A percentile compares a stretch with the other conserved stretches of the same genome.
phyloP scores from a whole-genome alignment of 2,113 vertebrate species.

The Myxocyprinus asiaticus region DNA sequence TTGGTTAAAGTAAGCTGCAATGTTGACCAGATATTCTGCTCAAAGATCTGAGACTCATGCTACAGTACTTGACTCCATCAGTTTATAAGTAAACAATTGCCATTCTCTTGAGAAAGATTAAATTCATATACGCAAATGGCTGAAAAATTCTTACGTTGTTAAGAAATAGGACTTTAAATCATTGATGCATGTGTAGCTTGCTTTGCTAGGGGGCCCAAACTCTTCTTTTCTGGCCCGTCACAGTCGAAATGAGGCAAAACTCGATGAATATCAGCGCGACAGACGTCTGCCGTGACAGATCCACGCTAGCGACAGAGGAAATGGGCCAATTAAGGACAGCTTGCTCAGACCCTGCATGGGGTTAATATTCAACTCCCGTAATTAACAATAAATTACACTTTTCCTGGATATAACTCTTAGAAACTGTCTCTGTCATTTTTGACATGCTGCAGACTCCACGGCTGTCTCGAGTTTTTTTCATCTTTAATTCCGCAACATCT shows the following conservation, averaged over 20 bases:
- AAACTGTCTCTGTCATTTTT: conserved; percentile 52
- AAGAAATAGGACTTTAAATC: neutral
- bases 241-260: conserved; percentile 30
- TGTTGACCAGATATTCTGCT: too few relatives aligned
- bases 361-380: conserved; percentile 77
- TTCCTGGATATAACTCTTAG: conserved; percentile 77
- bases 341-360: conserved; percentile 77
- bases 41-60: too few relatives aligned
- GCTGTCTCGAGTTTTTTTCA: conserved; percentile 45
- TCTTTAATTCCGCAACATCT: conserved; percentile 56
- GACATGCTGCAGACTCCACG: neutral
- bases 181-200: neutral
- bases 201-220: neutral
- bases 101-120: too few relatives aligned
- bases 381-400: conserved; percentile 83
- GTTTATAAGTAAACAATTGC: too few relatives aligned
- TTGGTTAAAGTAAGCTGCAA: too few relatives aligned
- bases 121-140: too few relatives aligned
- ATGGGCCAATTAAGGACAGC: conserved; percentile 82
- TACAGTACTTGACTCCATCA: too few relatives aligned
- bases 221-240: conserved; percentile 15
- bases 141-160: too few relatives aligned
- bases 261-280: conserved; percentile 39
- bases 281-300: conserved; percentile 60
- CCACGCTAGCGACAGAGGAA: conserved; percentile 71